Evolutionary conservation across 2,113 vertebrate genomes (phyloP), one percentile per base, ranked within the genome.

Genomic region (Falco punctatus): DNA sequence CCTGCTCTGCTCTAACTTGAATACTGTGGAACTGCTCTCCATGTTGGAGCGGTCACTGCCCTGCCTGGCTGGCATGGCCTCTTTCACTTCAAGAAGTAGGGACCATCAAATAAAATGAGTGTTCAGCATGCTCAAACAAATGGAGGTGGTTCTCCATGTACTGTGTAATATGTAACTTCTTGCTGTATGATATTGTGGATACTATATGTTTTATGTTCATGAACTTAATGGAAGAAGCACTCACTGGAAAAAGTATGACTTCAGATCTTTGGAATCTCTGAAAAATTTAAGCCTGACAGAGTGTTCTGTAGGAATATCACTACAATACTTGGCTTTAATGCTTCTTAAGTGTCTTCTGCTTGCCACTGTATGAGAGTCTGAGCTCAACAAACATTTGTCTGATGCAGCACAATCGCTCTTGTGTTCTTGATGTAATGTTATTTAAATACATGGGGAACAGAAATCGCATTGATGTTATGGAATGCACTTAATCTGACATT

Each of bases 11-110:
- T 59, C 20, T 42, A 2, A 32, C 40, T 51, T 54, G 30, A 9
- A 2, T 71, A 6, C 28, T 54, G 0, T 1, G 4, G 32, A 27
- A 19, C 48, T 42, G 32, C 0, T 2, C 15, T 24, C 15, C 0
- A 0, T n/a, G 3, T 44, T 61, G 35, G 30, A 52, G 52, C 73
- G 48, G 46, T 62, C 32, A 18, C 27, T 80, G 49, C 16, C 15
- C 21, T n/a, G 38, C 51, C 48, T 3, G 0, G 9, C 12, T 65
- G 72, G 46, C 21, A 38, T 61, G 28, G 28, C 18, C 20, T 62
- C 27, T 67, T 20, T n/a, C 12, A 24, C 48, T 90, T 40, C 35
- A 32, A 28, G 42, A 77, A 33, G 38, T n/a, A 57, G 22, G 20
- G 13, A 61, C 15, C 44, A 22, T 61, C 48, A 69, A 65, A 55